phyloP scores from a whole-genome alignment of 2,888 invertebrate species.

The Tholera decimalis region DNA sequence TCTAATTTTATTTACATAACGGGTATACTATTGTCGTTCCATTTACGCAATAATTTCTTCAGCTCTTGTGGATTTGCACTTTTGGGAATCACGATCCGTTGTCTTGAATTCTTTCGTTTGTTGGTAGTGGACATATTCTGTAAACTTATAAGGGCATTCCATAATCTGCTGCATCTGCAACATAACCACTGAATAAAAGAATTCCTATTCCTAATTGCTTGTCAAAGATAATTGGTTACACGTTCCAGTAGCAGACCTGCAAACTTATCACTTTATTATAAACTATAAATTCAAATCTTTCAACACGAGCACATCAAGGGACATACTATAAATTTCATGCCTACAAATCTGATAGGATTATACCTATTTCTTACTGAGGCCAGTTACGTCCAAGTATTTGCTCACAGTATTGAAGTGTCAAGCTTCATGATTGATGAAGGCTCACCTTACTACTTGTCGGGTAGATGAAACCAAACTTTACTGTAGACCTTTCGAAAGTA shows the following conservation, averaged over 20 bases:
- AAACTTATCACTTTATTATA: not conserved
- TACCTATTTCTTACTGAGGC: constrained; percentile 79
- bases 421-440: constrained; percentile 78
- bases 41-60: too few species aligned
- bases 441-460: constrained; percentile 62
- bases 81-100: too few species aligned
- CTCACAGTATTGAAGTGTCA: constrained; percentile 83
- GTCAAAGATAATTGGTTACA: not conserved
- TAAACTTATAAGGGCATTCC: too few species aligned
- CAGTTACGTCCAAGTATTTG: constrained; percentile 81
- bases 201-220: too few species aligned
- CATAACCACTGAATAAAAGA: too few species aligned
- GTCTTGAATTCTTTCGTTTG: too few species aligned
- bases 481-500: not conserved
- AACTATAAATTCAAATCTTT: constrained; percentile 17
- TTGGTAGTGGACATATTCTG: too few species aligned
- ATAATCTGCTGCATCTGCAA: too few species aligned
- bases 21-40: too few species aligned
- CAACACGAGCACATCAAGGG: constrained; percentile 30
- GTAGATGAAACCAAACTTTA: constrained; percentile 33
- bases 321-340: constrained; percentile 75
- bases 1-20: too few species aligned
- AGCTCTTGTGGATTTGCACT: too few species aligned
- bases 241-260: not conserved
- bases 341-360: constrained; percentile 80